Percentiles rank a stretch among this genome's conserved stretches.
These are phyloP conservation scores for Drepana arcuata DNA, from an alignment of 1,140 invertebrate species.

Conservation along the genomic window DNA sequence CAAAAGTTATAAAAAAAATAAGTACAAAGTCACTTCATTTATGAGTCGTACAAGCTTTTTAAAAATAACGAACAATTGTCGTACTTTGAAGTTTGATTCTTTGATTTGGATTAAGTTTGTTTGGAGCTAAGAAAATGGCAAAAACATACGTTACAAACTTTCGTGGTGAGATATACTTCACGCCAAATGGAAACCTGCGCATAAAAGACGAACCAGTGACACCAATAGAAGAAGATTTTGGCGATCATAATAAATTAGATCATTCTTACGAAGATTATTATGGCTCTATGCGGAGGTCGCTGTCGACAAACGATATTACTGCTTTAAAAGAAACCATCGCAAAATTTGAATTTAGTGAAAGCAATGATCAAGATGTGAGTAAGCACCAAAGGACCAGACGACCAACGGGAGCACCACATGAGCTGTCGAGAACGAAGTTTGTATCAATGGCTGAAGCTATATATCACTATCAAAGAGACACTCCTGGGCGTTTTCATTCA, in stretches of 20 bases:
- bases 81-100: too few species aligned
- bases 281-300: constrained; percentile 42
- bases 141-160: constrained; percentile 45
- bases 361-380: too few species aligned
- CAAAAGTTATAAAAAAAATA: too few species aligned
- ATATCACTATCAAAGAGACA: constrained; percentile 57
- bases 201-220: constrained; percentile 52
- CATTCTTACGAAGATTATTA: constrained; percentile 24
- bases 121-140: constrained; percentile 46
- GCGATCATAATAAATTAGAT: constrained; percentile 29
- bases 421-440: constrained; percentile 50
- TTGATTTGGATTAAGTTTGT: too few species aligned
- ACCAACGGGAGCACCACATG: constrained; percentile 21
- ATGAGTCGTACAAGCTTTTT: too few species aligned
- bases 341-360: constrained; percentile 32
- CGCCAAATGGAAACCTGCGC: constrained; percentile 29
- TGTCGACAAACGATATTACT: constrained; percentile 55
- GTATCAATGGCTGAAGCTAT: constrained; percentile 62
- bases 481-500: constrained; percentile 52
- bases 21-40: too few species aligned
- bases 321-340: constrained; percentile 33
- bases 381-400: constrained; percentile 27
- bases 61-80: too few species aligned
- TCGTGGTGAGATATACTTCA: constrained; percentile 45
- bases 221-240: constrained; percentile 45